Percentiles rank a stretch among this genome's conserved stretches.
phyloP scores from a whole-genome alignment of 2,888 invertebrate species.

The Nasonovia ribisnigri region DNA sequence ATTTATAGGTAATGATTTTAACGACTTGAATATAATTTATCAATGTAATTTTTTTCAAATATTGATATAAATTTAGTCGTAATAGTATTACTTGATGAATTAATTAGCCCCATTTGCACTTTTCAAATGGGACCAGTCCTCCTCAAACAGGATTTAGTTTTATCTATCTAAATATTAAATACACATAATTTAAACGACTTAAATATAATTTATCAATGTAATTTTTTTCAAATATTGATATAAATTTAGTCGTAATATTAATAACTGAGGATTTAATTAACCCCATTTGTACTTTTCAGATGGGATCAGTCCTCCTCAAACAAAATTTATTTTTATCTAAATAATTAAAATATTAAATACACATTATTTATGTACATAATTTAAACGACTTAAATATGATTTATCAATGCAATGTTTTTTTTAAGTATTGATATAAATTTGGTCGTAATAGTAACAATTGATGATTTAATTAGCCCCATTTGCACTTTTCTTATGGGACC shows the following conservation, averaged over 20 bases:
- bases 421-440: not conserved
- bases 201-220: not conserved
- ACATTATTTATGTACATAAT: not conserved
- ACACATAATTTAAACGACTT: not conserved
- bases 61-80: not conserved
- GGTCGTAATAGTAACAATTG: conserved; percentile 14
- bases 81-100: conserved; percentile 22
- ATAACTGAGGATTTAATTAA: conserved; percentile 52
- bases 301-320: conserved; percentile 46
- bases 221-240: not conserved
- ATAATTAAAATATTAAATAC: not conserved
- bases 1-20: not conserved
- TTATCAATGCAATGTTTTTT: not conserved
- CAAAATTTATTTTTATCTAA: not conserved
- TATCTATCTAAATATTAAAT: not conserved
- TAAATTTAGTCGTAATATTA: conserved; percentile 4
- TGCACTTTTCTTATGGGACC: not conserved
- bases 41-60: not conserved
- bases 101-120: conserved; percentile 48
- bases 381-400: not conserved
- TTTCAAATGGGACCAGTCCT: conserved; percentile 46
- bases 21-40: not conserved
- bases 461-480: conserved; percentile 49
- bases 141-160: conserved; percentile 9
- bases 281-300: conserved; percentile 5